A percentile compares a stretch with the other conserved stretches of the same genome.
Evolutionary conservation across 2,888 invertebrate genomes (phyloP).

Genomic region (Drosophila silvestris): DNA sequence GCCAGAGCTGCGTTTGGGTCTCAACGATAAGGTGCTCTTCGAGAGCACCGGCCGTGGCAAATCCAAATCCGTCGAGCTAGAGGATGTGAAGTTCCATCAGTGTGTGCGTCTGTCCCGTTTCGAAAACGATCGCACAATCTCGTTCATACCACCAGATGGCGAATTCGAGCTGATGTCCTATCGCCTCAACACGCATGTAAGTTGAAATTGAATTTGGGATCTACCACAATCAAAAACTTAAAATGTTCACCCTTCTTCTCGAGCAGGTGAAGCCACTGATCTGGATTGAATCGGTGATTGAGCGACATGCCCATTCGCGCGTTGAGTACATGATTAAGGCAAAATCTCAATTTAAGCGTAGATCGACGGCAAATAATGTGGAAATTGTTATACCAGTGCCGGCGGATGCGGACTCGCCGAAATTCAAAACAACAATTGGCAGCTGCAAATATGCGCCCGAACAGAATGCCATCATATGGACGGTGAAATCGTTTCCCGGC

Average conservation of each 20-base stretch:
- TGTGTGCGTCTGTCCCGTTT: slow-evolving; percentile 98
- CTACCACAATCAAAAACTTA: neutral
- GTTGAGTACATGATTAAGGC: slow-evolving; percentile 99
- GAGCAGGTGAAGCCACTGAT: slow-evolving; percentile 93
- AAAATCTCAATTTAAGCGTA: slow-evolving; percentile 98
- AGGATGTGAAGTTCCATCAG: slow-evolving; percentile 99
- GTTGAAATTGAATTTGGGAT: slow-evolving; percentile 16
- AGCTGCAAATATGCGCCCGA: slow-evolving; percentile 99
- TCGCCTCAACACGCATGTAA: slow-evolving; percentile 96
- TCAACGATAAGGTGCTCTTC: slow-evolving; percentile 99
- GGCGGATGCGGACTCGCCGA: slow-evolving; percentile 98
- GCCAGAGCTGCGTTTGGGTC: slow-evolving; percentile 97
- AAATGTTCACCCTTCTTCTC: neutral
- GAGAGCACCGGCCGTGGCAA: slow-evolving; percentile 99
- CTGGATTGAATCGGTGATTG: slow-evolving; percentile 99
- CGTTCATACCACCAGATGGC: slow-evolving; percentile 99
- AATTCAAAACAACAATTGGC: slow-evolving; percentile 98
- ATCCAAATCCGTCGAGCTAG: slow-evolving; percentile 98
- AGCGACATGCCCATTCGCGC: slow-evolving; percentile 97
- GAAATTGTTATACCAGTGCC: slow-evolving; percentile 98
- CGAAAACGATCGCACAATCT: slow-evolving; percentile 99
- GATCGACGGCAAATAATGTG: slow-evolving; percentile 99
- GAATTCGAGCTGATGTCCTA: slow-evolving; percentile 99
- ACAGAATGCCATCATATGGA: slow-evolving; percentile 98
- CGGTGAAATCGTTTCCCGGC: slow-evolving; percentile 98